Percentiles rank a stretch among this genome's conserved stretches.
These are phyloP conservation scores for Palloptera scutellata DNA, from an alignment of 2,888 invertebrate genomes.

Conservation along the genomic window DNA sequence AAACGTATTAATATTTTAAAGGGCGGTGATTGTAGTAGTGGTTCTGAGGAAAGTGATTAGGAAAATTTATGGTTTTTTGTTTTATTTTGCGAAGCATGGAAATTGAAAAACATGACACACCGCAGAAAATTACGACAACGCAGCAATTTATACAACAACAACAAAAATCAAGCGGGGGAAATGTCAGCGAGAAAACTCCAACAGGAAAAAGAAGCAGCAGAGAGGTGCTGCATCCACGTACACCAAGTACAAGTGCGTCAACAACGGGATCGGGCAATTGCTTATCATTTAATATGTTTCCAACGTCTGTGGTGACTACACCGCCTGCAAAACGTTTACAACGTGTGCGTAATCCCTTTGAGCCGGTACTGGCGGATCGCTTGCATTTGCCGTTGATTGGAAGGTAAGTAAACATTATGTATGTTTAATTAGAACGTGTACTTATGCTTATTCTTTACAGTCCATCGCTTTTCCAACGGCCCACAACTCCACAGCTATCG, in stretches of 20 bases:
- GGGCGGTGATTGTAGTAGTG: too few species aligned
- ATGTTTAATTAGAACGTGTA: constrained; percentile 4
- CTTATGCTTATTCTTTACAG: constrained; percentile 41
- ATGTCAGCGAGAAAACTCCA: constrained; percentile 16
- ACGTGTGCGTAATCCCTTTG: constrained; percentile 72
- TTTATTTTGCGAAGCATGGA: constrained; percentile 34
- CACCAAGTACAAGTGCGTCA: constrained; percentile 31
- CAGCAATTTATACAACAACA: constrained; percentile 29
- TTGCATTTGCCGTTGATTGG: constrained; percentile 71
- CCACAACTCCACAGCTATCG: constrained; percentile 57
- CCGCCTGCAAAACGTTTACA: constrained; percentile 68
- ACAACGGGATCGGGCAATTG: constrained; percentile 28
- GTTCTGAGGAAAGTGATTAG: background rate
- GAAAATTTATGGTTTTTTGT: background rate
- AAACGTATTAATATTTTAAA: too few species aligned
- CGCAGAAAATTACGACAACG: constrained; percentile 32
- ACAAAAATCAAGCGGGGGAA: constrained; percentile 15
- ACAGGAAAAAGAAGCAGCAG: constrained; percentile 33
- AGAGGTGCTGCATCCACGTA: constrained; percentile 45
- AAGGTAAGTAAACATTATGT: constrained; percentile 43
- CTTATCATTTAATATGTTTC: constrained; percentile 44
- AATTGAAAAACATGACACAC: constrained; percentile 26
- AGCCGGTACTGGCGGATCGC: constrained; percentile 68
- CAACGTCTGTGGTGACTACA: constrained; percentile 57
- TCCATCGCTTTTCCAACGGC: constrained; percentile 61